Base-by-base conservation (phyloP, 2,113 vertebrate genomes). In the Loxodonta africana region DNA sequence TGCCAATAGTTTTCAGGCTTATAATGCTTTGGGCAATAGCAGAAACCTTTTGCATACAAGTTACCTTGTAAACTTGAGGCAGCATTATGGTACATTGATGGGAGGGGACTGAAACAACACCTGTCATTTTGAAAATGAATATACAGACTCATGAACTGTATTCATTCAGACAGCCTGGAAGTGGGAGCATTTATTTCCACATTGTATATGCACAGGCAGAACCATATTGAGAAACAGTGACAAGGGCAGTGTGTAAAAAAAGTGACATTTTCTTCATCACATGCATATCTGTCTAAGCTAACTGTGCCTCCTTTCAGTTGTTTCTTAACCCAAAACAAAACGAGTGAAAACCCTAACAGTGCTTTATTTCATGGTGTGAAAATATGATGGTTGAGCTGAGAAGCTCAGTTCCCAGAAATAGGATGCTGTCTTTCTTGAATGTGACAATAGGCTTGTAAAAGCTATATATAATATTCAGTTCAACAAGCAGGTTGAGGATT, bases 261-360 rank as follows among this genome's bases (percentile, higher is more conserved):
- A 94, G 46, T 60, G 87, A 53, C 90, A 94, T 94, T 95, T 97
- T 94, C 21, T 71, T 82, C 48, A 26, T 97, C 91, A 96, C 44
- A 83, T 93, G 78, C 80, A 67, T 88, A 85, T 26, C 65, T 96
- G 51, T 91, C 53, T 88, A 92, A 97, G 71, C 65, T 97, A 95
- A 94, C 0, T 46, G 9, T 95, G 41, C 71, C 51, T 98, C 12
- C 53, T 96, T 96, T 97, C 51, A 28, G 97, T 97, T 95, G 86
- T 25, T 90, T 46, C 44, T 96, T 97, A 82, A 90, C 46, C 90
- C 97, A 53, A 80, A 95, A 91, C 69, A 92, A 94, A 97, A 83
- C 74, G 21, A 96, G 80, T 93, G 71, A 97, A 98, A 95, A 14
- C 48, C 28, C n/a, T 74, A 7, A 71, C 4, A 76, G 88, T 23